Evolutionary conservation across 2,888 invertebrate species (phyloP), one percentile per base, ranked within the genome.

Genomic region (Myopa tessellatipennis): DNA sequence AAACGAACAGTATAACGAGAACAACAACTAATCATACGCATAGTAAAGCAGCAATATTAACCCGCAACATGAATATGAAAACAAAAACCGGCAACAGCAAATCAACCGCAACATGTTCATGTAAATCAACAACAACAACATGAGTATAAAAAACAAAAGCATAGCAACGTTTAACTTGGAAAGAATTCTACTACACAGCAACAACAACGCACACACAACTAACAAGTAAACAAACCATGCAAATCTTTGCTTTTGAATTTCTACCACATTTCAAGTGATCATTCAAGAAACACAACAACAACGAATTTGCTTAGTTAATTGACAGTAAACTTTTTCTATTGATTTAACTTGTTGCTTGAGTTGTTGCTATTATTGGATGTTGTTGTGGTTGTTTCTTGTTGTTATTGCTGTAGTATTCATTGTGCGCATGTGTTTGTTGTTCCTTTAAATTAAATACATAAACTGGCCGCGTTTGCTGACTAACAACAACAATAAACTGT

Each of bases 251-350:
- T 55, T 55, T 55, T 55, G 55, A 14, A 55, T 55, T n/a, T 55
- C 16, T n/a, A 55, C 14, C 10, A 14, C 5, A 58, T 8, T 18
- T 38, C 38, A 60, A 72, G 40, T 40, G 60, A 55, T 60, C 72
- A 40, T 50, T 45, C 2, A 45, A 6, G 7, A 45, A 6, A 1
- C 1, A 45, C 45, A 45, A 45, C 45, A 45, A 45, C 45, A 65
- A 74, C 50, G 63, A 50, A 74, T 74, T 74, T 74, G 74, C 52
- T 50, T 36, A 65, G 63, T 74, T 74, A 74, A 74, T 74, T 74
- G 74, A 74, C 63, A 65, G 63, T 63, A 74, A 75, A 69, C 36
- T 55, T 70, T 10, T 55, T 55, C 14, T 16, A 6, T 55, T 55
- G 55, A 55, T 55, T 55, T 55, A 55, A 16, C 55, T 55, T 14